Evolutionary conservation across 2,113 vertebrate genomes (phyloP).

Genomic region (Microtus richardsoni): DNA sequence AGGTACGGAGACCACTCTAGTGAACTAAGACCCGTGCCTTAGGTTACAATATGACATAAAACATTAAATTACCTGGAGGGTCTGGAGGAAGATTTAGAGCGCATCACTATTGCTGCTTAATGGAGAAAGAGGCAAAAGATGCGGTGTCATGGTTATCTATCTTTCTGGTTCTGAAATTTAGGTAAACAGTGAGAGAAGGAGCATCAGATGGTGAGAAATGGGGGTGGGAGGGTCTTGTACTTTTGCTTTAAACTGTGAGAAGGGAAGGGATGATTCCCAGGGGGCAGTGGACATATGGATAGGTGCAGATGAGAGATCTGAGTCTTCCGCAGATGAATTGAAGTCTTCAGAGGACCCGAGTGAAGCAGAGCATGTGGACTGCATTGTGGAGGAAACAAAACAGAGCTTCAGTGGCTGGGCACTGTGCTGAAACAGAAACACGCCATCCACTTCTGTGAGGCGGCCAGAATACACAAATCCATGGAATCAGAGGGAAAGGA

Average conservation of each 20-base stretch:
- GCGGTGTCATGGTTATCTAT: background rate
- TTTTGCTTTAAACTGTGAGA: background rate
- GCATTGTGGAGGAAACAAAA: background rate
- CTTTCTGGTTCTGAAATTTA: background rate
- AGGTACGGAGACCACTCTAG: background rate
- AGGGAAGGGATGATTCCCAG: background rate
- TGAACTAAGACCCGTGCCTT: background rate
- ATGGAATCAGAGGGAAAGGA: background rate
- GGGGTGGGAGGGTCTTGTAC: background rate
- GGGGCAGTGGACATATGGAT: background rate
- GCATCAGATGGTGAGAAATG: background rate
- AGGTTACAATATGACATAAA: background rate
- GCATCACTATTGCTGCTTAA: background rate
- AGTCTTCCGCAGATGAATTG: background rate
- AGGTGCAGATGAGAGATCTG: background rate
- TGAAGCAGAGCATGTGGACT: background rate
- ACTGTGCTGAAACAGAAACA: background rate
- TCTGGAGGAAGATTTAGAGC: background rate
- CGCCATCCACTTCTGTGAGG: background rate
- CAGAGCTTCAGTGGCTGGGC: background rate
- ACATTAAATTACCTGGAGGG: background rate
- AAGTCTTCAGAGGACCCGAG: background rate
- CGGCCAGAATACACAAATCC: background rate
- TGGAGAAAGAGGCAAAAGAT: background rate
- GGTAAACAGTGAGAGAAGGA: background rate